These are phyloP conservation scores for Microtus ochrogaster DNA, from an alignment of 2,113 vertebrate genomes.

Conservation along the genomic window DNA sequence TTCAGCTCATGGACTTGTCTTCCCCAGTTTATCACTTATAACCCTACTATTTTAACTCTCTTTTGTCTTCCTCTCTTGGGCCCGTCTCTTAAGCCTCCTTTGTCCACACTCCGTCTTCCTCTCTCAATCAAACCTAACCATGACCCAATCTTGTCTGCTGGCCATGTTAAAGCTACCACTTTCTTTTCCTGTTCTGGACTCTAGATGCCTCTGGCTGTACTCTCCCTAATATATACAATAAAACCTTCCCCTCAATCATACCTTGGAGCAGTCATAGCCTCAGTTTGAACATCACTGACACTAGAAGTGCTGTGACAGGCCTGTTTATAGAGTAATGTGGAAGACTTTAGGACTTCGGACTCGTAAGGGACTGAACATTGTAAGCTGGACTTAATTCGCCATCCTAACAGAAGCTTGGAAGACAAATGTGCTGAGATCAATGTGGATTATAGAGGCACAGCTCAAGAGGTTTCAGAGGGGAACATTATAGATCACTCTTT, in stretches of 20 bases:
- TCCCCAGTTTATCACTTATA: background rate
- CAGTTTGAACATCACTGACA: background rate
- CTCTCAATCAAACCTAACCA: too few relatives aligned
- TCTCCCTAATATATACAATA: background rate
- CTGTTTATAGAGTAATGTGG: background rate
- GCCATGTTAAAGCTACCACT: background rate
- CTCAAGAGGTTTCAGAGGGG: background rate
- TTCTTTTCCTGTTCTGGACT: background rate
- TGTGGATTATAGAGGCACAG: background rate
- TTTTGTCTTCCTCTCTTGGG: background rate
- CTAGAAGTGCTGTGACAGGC: background rate
- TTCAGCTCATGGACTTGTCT: background rate
- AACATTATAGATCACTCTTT: background rate
- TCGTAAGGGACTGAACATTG: too few relatives aligned
- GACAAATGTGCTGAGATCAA: background rate
- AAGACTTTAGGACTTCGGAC: background rate
- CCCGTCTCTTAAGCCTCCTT: background rate
- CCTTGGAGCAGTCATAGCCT: background rate
- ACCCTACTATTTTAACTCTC: background rate
- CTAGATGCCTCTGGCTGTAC: background rate
- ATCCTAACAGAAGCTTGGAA: background rate
- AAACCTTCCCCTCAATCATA: background rate
- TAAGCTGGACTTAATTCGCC: background rate
- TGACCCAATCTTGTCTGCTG: background rate
- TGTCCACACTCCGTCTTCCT: background rate